phyloP scores from a whole-genome alignment of 2,113 vertebrate species.

The Atherinomorus stipes region DNA sequence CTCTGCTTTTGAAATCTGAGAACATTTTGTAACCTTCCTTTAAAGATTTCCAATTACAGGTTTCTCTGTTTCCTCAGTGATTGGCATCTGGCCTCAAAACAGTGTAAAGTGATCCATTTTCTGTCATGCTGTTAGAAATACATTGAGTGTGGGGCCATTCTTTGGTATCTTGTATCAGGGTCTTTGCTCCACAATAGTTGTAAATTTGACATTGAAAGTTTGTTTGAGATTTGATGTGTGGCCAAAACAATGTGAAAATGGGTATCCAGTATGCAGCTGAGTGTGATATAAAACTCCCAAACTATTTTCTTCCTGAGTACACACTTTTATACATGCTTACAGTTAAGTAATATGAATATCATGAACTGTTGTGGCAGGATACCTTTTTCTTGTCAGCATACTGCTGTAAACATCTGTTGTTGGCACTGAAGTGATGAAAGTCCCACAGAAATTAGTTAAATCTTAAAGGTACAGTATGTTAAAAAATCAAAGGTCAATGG shows the following conservation, averaged over 20 bases:
- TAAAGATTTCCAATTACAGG: slow-evolving; percentile 17
- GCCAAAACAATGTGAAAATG: slow-evolving; percentile 37
- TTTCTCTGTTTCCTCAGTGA: slow-evolving; percentile 29
- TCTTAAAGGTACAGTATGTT: no score
- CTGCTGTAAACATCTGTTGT: no score
- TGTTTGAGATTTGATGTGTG: slow-evolving; percentile 36
- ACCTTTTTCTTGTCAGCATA: no score
- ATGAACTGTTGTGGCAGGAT: no score
- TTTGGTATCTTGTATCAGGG: slow-evolving; percentile 27
- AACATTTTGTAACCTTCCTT: slow-evolving; percentile 22
- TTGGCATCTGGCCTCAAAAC: slow-evolving; percentile 43
- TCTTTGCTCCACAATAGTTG: slow-evolving; percentile 17
- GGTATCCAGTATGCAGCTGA: slow-evolving; percentile 17
- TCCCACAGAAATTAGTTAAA: no score
- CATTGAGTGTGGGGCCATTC: background rate
- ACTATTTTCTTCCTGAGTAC: slow-evolving; percentile 10
- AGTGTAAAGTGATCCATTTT: slow-evolving; percentile 44
- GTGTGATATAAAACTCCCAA: slow-evolving; percentile 22
- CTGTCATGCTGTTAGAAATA: slow-evolving; percentile 7
- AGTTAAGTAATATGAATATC: no score
- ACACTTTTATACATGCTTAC: no score
- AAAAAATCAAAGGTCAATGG: no score
- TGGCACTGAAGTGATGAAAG: no score
- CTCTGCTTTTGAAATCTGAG: slow-evolving; percentile 45
- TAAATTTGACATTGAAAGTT: slow-evolving; percentile 35